These are phyloP conservation scores for Orchesellides sinensis DNA, from an alignment of 2,888 invertebrate species.

Conservation along the genomic window DNA sequence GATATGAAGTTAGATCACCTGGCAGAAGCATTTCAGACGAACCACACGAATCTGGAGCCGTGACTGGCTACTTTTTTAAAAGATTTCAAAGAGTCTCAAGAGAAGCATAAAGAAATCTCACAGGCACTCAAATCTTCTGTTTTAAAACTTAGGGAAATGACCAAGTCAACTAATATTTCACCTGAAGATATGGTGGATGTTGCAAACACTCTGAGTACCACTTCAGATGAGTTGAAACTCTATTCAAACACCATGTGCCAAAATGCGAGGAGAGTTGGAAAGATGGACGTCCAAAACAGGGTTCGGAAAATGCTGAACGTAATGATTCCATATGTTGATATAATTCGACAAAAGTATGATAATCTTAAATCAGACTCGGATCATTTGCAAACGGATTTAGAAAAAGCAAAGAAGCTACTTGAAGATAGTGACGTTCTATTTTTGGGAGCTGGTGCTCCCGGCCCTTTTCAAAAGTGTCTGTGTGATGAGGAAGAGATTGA, in stretches of 20 bases:
- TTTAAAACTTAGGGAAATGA: constrained; percentile 57
- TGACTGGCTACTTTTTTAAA: constrained; percentile 54
- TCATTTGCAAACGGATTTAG: constrained; percentile 60
- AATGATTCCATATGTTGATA: constrained; percentile 74
- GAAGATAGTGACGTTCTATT: constrained; percentile 61
- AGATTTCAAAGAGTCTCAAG: constrained; percentile 68
- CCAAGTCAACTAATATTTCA: constrained; percentile 40
- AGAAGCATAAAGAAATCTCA: constrained; percentile 65
- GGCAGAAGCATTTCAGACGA: constrained; percentile 71
- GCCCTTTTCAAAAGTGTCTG: constrained; percentile 34
- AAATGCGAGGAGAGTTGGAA: constrained; percentile 71
- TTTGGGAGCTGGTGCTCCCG: constrained; percentile 43
- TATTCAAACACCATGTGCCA: constrained; percentile 61
- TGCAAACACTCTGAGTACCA: constrained; percentile 57
- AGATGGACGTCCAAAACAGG: constrained; percentile 72
- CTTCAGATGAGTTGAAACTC: constrained; percentile 67
- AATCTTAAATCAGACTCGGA: constrained; percentile 54
- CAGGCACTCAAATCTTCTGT: constrained; percentile 60
- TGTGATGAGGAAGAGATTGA: constrained; percentile 58
- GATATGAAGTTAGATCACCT: constrained; percentile 70
- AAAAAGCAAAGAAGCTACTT: constrained; percentile 62
- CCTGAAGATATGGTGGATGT: constrained; percentile 60
- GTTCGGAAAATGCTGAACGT: constrained; percentile 74
- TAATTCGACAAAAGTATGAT: constrained; percentile 63
- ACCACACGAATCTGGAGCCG: constrained; percentile 66